Percentiles rank a stretch among this genome's conserved stretches.
phyloP scores from a whole-genome alignment of 2,113 vertebrate genomes.

The Corythoichthys haematopterus region DNA sequence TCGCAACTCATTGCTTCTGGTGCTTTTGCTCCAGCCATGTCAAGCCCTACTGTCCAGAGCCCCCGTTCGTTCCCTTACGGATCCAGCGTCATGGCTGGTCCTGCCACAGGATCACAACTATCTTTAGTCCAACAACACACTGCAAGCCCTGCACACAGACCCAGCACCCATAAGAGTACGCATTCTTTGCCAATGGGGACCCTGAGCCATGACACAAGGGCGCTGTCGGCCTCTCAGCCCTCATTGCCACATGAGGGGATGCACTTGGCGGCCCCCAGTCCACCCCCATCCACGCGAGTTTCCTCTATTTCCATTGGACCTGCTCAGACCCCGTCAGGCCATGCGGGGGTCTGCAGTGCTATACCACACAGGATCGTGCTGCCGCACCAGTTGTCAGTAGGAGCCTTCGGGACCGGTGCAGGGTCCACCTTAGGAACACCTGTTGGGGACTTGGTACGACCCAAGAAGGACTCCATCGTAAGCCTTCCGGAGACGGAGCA shows the following conservation, averaged over 20 bases:
- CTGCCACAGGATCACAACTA: constrained; percentile 79
- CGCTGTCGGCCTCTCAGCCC: constrained; percentile 88
- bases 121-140: constrained; percentile 79
- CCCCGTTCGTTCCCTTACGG: constrained; percentile 81
- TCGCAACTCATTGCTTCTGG: constrained; percentile 69
- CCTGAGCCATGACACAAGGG: constrained; percentile 85
- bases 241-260: constrained; percentile 82
- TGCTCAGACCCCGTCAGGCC: constrained; percentile 54
- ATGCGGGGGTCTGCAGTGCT: constrained; percentile 47
- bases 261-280: constrained; percentile 72
- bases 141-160: constrained; percentile 72
- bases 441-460: constrained; percentile 68
- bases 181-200: constrained; percentile 79
- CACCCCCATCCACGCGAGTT: constrained; percentile 73
- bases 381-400: constrained; percentile 77
- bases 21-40: constrained; percentile 67
- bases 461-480: constrained; percentile 77
- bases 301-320: constrained; percentile 77
- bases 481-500: constrained; percentile 83
- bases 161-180: constrained; percentile 78
- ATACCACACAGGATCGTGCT: constrained; percentile 68
- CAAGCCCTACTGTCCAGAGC: constrained; percentile 79
- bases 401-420: constrained; percentile 54
- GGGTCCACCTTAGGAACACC: constrained; percentile 38
- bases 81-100: constrained; percentile 59